Evolutionary conservation across 2,113 vertebrate species (phyloP).

Genomic region (Bathybates hornii): DNA sequence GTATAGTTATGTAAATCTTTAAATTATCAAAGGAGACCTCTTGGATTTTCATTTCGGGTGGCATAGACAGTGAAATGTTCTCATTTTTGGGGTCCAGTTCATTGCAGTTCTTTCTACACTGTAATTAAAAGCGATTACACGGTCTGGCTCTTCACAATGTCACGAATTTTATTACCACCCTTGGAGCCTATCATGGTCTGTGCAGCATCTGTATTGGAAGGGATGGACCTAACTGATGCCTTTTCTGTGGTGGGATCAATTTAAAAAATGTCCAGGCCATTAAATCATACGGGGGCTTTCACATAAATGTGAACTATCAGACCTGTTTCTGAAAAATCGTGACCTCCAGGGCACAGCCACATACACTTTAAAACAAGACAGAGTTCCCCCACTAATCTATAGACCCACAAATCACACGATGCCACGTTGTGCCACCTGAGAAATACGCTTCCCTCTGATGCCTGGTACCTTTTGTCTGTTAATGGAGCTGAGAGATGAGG

Average conservation of each 20-base stretch:
- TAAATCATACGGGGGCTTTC: not conserved
- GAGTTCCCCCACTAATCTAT: not conserved
- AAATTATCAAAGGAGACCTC: not conserved
- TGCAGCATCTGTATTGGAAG: not conserved
- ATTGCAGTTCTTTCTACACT: not conserved
- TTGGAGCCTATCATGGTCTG: not conserved
- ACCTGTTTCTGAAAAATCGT: not conserved
- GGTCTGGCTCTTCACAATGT: not conserved
- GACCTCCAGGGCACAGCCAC: not conserved
- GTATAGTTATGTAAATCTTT: constrained; percentile 20
- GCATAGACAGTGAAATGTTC: not conserved
- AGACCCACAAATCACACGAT: not conserved
- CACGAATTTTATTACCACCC: not conserved
- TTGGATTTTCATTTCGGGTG: not conserved
- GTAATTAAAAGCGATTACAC: not conserved
- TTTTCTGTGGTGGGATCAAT: not conserved
- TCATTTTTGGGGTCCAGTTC: not conserved
- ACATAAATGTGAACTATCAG: not conserved
- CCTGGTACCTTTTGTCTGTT: constrained; percentile 8
- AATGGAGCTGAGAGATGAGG: constrained; percentile 12
- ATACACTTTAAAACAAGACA: not conserved
- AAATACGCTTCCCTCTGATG: not conserved
- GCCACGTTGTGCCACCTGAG: not conserved
- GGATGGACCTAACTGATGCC: not conserved
- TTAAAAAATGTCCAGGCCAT: constrained; percentile 3